Conservation (phyloP, 1,140 invertebrate genomes). For the Trichogramma pretiosum region DNA sequence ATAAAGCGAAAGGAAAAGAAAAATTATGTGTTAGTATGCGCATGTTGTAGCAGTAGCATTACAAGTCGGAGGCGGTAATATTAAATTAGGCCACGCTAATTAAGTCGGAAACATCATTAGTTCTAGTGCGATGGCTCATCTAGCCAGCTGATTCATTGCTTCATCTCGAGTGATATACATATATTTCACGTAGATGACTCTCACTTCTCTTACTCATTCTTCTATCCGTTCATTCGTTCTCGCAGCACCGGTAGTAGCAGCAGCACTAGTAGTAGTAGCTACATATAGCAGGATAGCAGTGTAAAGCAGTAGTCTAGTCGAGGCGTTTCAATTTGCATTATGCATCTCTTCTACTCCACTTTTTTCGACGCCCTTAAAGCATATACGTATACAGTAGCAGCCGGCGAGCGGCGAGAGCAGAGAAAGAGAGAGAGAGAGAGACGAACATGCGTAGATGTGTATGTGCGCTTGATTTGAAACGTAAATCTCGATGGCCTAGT, state of each 20-base stretch:
- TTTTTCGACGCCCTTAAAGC: too few species aligned
- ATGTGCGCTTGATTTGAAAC: slow-evolving; percentile 8
- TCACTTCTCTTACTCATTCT: neutral
- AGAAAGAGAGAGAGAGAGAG: too few species aligned
- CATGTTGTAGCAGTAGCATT: neutral
- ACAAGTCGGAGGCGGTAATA: neutral
- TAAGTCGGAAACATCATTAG: slow-evolving; percentile 15
- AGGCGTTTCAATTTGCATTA: neutral
- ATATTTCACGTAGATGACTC: too few species aligned
- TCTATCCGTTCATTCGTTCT: neutral
- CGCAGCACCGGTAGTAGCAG: too few species aligned
- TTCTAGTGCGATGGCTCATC: neutral
- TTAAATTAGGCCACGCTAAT: slow-evolving; percentile 11
- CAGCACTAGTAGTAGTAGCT: too few species aligned
- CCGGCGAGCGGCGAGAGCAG: too few species aligned
- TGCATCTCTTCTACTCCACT: neutral
- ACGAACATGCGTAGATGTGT: neutral
- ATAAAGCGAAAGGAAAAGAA: neutral
- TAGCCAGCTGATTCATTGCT: slow-evolving; percentile 6
- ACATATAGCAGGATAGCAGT: too few species aligned
- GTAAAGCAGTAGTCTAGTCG: too few species aligned
- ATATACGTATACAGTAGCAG: too few species aligned
- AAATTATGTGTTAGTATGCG: too few species aligned
- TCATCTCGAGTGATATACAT: neutral
- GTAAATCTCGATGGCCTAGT: slow-evolving; percentile 11